Evolutionary conservation across 2,888 invertebrate species (phyloP), one percentile per base, ranked within the genome.

Genomic region (Danaus chrysippus): DNA sequence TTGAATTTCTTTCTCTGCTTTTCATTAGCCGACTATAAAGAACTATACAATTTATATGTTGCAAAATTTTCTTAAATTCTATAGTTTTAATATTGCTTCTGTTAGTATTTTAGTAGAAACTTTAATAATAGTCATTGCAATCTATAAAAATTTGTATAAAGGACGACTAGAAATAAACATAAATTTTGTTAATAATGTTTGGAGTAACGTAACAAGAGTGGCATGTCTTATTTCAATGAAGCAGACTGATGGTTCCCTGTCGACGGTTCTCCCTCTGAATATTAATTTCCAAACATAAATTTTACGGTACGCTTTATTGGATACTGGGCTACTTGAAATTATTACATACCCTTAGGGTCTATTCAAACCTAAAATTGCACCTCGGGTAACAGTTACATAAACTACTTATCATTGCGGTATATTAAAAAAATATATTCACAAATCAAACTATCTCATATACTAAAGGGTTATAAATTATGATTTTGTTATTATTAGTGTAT

Each of bases 201-300:
- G 58, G 44, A 67, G 58, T 58, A 52, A 56, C 59, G 57, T 64
- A 76, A 74, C 73, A 74, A 73, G 71, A 75, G 73, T 71, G 73
- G 73, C 73, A 74, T 75, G 73, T 76, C 77, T 76, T 75, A 76
- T 75, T 78, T 76, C 76, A 77, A 71, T 73, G 72, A 73, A 70
- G 71, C 68, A 78, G 78, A 82, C 72, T 77, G 77, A 82, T 79
- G 73, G 70, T 61, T 63, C 65, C 63, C 70, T 73, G 77, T 78
- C 79, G 74, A 71, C 76, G 66, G 62, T 68, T 65, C 65, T 61
- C 68, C 56, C 69, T 64, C 68, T 61, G 71, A 75, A 79, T 80
- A 79, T 77, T 78, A 78, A 82, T 78, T 74, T 70, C 66, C 59
- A 59, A 64, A 67, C 72, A 74, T 76, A 69, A 73, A 68, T 70